Conservation (phyloP, 1,140 invertebrate genomes). For the Philotrypesis tridentata region DNA sequence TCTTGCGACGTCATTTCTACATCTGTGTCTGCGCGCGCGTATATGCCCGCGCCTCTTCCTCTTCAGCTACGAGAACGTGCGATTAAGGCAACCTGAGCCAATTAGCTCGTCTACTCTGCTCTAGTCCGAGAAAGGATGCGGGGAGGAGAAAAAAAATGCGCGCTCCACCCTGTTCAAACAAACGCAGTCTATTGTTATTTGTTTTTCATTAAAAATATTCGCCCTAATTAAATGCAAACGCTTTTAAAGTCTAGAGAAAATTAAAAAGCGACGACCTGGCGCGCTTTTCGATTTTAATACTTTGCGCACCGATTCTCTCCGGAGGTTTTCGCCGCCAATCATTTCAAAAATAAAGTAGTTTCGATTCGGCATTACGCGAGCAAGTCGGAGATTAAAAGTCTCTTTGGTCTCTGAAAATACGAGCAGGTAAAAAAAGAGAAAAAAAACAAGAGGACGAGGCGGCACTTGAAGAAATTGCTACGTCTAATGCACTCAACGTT, state of each 20-base stretch:
- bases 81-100: not conserved
- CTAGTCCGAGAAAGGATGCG: too few species aligned
- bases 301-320: too few species aligned
- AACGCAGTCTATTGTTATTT: not conserved
- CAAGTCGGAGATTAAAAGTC: not conserved
- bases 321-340: too few species aligned
- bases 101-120: not conserved
- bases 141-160: not conserved
- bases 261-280: too few species aligned
- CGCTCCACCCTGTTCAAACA: not conserved
- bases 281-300: too few species aligned
- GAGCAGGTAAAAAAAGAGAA: not conserved
- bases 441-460: not conserved
- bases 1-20: not conserved
- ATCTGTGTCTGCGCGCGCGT: not conserved
- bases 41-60: too few species aligned
- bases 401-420: too few species aligned
- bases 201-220: not conserved
- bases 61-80: not conserved
- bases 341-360: too few species aligned
- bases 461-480: slow-evolving; percentile 19
- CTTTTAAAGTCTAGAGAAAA: too few species aligned
- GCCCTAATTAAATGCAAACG: not conserved
- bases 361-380: not conserved
- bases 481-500: not conserved